phyloP scores from a whole-genome alignment of 2,113 vertebrate species.

The Pelusios castaneus region DNA sequence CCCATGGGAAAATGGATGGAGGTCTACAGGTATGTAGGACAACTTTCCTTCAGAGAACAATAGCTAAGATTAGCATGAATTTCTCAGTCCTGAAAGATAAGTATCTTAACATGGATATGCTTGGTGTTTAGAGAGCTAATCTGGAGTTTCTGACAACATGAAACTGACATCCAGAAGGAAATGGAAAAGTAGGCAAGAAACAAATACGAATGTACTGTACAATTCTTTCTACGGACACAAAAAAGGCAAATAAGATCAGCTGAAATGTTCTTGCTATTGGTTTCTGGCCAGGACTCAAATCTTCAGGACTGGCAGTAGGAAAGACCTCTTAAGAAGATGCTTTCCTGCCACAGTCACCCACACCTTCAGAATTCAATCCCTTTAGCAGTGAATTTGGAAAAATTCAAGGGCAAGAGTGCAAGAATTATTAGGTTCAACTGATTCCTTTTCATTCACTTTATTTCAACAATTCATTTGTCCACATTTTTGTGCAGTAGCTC shows the following conservation, averaged over 20 bases:
- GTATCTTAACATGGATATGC: neutral
- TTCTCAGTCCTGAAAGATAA: neutral
- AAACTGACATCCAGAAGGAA: slow-evolving; percentile 4
- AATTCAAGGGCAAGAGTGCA: neutral
- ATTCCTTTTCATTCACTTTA: neutral
- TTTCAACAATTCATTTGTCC: neutral
- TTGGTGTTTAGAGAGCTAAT: neutral
- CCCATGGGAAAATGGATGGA: slow-evolving; percentile 7
- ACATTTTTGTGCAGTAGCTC: neutral
- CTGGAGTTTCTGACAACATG: slow-evolving; percentile 11
- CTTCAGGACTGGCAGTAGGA: neutral
- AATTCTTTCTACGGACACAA: neutral
- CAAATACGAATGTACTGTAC: neutral
- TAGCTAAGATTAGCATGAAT: slow-evolving; percentile 2
- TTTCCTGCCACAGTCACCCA: neutral
- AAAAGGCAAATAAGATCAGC: neutral
- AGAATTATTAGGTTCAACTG: neutral
- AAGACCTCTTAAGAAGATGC: neutral
- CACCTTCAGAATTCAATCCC: neutral
- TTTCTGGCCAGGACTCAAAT: neutral
- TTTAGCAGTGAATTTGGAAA: neutral
- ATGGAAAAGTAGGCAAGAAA: neutral
- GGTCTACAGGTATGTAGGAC: slow-evolving; percentile 48
- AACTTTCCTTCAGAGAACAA: slow-evolving; percentile 75
- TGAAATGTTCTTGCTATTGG: neutral